Evolutionary conservation across 2,888 invertebrate species (phyloP).

Genomic region (Invenusta paracnida): DNA sequence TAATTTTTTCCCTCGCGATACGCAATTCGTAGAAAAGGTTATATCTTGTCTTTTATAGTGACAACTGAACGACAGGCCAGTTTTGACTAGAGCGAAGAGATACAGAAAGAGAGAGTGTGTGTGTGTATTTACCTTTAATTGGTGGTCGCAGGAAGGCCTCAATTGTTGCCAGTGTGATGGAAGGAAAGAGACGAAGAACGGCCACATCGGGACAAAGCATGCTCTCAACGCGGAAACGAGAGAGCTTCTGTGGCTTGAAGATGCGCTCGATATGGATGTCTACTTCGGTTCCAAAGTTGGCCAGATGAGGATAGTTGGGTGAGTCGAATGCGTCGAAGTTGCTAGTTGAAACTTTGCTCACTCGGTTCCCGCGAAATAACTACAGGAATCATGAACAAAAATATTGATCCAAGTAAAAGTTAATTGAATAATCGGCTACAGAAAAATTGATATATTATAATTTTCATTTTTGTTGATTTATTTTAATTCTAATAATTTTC

Average conservation of each 20-base stretch:
- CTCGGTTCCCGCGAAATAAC: conserved; percentile 81
- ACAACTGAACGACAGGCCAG: too few relatives aligned
- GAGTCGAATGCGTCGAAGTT: conserved; percentile 73
- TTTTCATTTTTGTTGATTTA: too few relatives aligned
- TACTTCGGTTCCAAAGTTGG: conserved; percentile 68
- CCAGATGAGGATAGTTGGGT: conserved; percentile 78
- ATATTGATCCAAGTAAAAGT: neutral
- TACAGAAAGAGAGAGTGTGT: too few relatives aligned
- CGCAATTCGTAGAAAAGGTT: too few relatives aligned
- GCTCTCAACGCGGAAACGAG: conserved; percentile 71
- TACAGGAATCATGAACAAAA: neutral
- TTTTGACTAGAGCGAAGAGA: too few relatives aligned
- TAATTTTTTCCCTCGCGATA: too few relatives aligned
- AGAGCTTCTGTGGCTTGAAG: conserved; percentile 66
- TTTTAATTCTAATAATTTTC: too few relatives aligned
- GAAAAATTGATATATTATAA: too few relatives aligned
- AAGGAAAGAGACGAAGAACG: conserved; percentile 80
- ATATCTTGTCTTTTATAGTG: too few relatives aligned
- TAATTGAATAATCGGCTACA: neutral
- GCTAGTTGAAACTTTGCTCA: conserved; percentile 69
- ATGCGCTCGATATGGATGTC: conserved; percentile 68
- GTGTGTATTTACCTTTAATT: conserved; percentile 38
- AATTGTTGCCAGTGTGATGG: conserved; percentile 75
- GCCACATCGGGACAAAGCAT: conserved; percentile 76
- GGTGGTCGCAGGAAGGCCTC: conserved; percentile 47